Evolutionary conservation across 2,797 vertebrate species (phyloP).

Genomic region (Acipenser ruthenus): DNA sequence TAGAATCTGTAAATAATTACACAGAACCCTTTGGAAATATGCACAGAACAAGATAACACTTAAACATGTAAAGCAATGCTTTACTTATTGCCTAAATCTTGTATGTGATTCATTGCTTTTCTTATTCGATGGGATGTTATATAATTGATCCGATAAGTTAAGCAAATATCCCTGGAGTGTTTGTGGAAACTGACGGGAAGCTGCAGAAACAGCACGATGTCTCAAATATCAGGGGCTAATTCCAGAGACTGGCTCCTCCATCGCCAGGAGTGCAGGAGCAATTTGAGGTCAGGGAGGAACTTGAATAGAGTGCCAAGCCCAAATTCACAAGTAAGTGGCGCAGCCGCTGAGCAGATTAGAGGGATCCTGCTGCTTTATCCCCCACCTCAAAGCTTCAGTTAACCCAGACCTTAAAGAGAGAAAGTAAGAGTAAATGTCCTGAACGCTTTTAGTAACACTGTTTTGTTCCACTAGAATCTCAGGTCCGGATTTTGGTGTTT

Average conservation of each 20-base stretch:
- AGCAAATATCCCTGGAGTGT: background rate
- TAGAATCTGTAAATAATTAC: slow-evolving; percentile 20
- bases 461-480: too few species aligned
- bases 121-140: background rate
- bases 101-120: background rate
- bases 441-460: too few species aligned
- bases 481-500: too few species aligned
- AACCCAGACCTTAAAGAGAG: background rate
- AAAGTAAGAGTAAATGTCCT: background rate
- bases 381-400: slow-evolving; percentile 20
- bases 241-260: slow-evolving; percentile 34
- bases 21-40: slow-evolving; percentile 18
- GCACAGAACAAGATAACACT: background rate
- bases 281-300: slow-evolving; percentile 39
- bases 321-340: slow-evolving; percentile 44
- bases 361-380: slow-evolving; percentile 34
- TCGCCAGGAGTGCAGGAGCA: slow-evolving; percentile 41
- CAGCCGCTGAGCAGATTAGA: slow-evolving; percentile 31
- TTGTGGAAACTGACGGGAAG: background rate
- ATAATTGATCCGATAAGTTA: background rate
- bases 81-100: background rate
- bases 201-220: slow-evolving; percentile 38
- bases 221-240: slow-evolving; percentile 44
- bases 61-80: background rate
- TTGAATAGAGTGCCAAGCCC: slow-evolving; percentile 38